Percentiles rank a stretch among this genome's conserved stretches.
These are phyloP conservation scores for Aphis craccivora DNA, from an alignment of 1,140 invertebrate species.

Conservation along the genomic window DNA sequence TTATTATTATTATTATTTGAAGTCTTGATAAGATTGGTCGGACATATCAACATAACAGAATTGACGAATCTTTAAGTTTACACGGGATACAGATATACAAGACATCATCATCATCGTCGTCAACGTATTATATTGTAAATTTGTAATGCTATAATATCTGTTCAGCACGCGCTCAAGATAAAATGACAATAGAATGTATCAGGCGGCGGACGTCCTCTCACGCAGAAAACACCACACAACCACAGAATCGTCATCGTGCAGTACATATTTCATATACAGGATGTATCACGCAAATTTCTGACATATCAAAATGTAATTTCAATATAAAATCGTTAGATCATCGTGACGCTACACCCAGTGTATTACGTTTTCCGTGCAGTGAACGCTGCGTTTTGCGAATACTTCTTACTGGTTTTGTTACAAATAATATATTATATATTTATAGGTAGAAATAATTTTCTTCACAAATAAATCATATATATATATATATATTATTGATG, in stretches of 20 bases:
- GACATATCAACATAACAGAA: not conserved
- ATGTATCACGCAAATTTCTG: not conserved
- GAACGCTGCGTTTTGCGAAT: not conserved
- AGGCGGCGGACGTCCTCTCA: not conserved
- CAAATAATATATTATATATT: not conserved
- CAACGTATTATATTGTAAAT: slow-evolving; percentile 19
- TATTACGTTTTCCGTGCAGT: not conserved
- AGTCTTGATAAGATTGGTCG: not conserved
- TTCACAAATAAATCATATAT: not conserved
- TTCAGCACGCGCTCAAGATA: not conserved
- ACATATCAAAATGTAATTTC: not conserved
- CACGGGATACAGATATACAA: slow-evolving; percentile 2
- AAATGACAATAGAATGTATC: slow-evolving; percentile 14
- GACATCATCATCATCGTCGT: not conserved
- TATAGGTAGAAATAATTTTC: not conserved
- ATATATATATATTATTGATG: not conserved
- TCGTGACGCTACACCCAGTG: not conserved
- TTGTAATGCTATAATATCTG: not conserved
- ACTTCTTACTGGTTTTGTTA: not conserved
- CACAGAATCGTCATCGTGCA: not conserved
- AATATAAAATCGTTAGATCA: not conserved
- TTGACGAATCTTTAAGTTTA: slow-evolving; percentile 1
- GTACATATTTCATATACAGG: not conserved
- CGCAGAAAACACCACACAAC: not conserved
- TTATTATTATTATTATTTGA: not conserved